phyloP scores from a whole-genome alignment of 2,888 invertebrate genomes.

The Neocrepidodera transversa region DNA sequence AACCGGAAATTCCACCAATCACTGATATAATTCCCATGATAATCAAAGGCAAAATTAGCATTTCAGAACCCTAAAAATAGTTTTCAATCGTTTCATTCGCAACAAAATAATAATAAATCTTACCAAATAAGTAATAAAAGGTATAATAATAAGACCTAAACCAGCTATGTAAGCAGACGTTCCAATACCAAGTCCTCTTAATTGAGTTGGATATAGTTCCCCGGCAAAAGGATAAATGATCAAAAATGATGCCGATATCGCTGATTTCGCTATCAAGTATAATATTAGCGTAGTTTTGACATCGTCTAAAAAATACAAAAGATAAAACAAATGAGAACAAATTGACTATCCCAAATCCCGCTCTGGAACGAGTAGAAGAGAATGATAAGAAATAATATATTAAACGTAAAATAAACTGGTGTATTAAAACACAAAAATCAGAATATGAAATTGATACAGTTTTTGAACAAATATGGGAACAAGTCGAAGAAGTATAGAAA shows the following conservation, averaged over 20 bases:
- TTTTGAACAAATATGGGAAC: too few relatives aligned
- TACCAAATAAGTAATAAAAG: slow-evolving; percentile 90
- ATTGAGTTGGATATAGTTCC: slow-evolving; percentile 89
- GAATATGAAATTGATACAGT: too few relatives aligned
- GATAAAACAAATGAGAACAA: background rate
- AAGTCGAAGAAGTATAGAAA: too few relatives aligned
- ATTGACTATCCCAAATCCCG: too few relatives aligned
- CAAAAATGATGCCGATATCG: slow-evolving; percentile 89
- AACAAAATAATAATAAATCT: too few relatives aligned
- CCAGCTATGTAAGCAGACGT: slow-evolving; percentile 91
- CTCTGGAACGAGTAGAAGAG: too few relatives aligned
- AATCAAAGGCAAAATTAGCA: slow-evolving; percentile 80
- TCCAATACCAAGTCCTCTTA: slow-evolving; percentile 89
- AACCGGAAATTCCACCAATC: slow-evolving; percentile 79
- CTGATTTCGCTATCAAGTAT: slow-evolving; percentile 84
- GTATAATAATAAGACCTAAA: slow-evolving; percentile 85
- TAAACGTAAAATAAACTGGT: too few relatives aligned
- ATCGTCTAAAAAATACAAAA: slow-evolving; percentile 72
- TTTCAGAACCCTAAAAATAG: slow-evolving; percentile 76
- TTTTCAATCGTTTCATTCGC: too few relatives aligned
- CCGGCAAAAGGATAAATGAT: slow-evolving; percentile 94
- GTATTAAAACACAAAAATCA: too few relatives aligned
- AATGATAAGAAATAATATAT: too few relatives aligned
- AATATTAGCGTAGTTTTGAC: slow-evolving; percentile 75
- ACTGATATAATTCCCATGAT: slow-evolving; percentile 86